These are phyloP conservation scores for Idaea aversata DNA, from an alignment of 2,888 invertebrate species.

Conservation along the genomic window DNA sequence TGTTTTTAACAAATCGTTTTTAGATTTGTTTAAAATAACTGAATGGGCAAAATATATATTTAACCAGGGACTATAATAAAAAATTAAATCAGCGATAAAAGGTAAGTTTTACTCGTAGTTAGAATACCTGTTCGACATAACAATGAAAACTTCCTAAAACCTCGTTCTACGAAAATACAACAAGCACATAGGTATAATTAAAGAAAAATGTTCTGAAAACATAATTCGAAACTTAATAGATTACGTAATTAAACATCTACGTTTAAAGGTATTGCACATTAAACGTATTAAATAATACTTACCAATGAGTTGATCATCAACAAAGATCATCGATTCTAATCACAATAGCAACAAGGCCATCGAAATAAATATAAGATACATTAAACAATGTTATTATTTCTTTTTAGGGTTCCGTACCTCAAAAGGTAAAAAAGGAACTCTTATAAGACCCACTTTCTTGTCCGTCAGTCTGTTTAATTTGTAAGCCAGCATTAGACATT, in stretches of 20 bases:
- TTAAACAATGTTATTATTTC: too few relatives aligned
- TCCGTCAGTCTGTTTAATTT: too few relatives aligned
- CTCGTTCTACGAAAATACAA: not conserved
- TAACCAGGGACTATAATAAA: not conserved
- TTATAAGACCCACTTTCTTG: too few relatives aligned
- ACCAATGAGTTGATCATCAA: not conserved
- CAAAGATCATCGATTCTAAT: not conserved
- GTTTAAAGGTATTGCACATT: not conserved
- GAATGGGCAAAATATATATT: not conserved
- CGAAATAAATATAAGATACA: not conserved
- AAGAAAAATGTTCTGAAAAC: too few relatives aligned
- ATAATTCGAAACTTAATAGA: not conserved
- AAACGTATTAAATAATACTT: not conserved
- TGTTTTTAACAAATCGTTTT: conserved; percentile 14
- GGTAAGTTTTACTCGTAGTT: too few relatives aligned
- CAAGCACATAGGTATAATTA: too few relatives aligned
- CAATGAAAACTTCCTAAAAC: too few relatives aligned
- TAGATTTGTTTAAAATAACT: not conserved
- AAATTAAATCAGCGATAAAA: too few relatives aligned
- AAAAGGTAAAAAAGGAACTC: too few relatives aligned
- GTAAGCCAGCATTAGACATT: too few relatives aligned
- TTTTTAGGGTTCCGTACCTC: too few relatives aligned
- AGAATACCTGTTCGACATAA: too few relatives aligned
- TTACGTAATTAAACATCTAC: not conserved
- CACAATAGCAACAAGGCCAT: not conserved